These are phyloP conservation scores for Hiodon alosoides DNA, from an alignment of 2,113 vertebrate genomes.

Conservation along the genomic window DNA sequence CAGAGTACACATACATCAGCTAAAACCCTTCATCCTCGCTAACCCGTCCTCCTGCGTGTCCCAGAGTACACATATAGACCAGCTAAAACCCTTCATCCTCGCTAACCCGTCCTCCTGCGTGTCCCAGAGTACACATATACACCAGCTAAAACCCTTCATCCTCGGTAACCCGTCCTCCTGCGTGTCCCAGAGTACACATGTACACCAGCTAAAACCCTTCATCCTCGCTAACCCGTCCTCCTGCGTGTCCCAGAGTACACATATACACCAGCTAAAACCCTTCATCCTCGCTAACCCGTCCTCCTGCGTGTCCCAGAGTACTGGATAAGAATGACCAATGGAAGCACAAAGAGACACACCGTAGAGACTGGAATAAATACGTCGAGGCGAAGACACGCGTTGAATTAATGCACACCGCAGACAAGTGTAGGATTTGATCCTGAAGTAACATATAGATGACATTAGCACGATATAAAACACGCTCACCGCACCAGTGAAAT, in stretches of 20 bases:
- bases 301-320: background rate
- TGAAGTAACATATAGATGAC: no score
- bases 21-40: background rate
- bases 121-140: background rate
- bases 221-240: conserved; percentile 58
- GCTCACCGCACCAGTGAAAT: no score
- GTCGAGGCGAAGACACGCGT: no score
- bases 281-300: background rate
- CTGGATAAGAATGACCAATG: background rate
- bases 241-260: background rate
- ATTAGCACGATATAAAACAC: no score
- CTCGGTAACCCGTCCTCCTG: no score
- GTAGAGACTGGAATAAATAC: no score
- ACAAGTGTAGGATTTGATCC: no score
- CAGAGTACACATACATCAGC: background rate
- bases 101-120: conserved; percentile 43
- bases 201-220: conserved; percentile 40
- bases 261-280: background rate
- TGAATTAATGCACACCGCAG: no score
- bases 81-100: conserved; percentile 56
- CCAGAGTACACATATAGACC: background rate
- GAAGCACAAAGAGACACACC: no score
- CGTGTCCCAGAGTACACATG: background rate
- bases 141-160: background rate
- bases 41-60: no score